These are phyloP conservation scores for Drosophila percnosoma DNA, from an alignment of 2,888 invertebrate genomes.

Conservation along the genomic window DNA sequence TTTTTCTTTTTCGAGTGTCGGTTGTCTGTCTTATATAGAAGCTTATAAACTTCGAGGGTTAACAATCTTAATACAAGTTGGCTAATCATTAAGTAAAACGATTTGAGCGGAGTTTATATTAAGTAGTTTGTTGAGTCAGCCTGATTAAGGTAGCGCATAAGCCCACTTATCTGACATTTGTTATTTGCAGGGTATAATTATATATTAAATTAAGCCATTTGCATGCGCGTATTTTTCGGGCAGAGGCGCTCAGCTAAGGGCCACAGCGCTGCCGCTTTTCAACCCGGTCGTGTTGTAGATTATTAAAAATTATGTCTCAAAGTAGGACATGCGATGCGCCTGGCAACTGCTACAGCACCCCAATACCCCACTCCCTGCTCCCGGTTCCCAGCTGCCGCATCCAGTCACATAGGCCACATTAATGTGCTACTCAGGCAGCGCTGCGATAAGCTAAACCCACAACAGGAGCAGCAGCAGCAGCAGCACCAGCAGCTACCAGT, in stretches of 20 bases:
- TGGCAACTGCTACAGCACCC: conserved; percentile 8
- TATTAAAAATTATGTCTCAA: conserved; percentile 77
- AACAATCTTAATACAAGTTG: no score
- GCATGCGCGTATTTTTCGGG: conserved; percentile 67
- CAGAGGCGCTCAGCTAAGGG: conserved; percentile 27
- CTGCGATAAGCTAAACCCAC: conserved; percentile 62
- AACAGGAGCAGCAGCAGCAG: conserved; percentile 31
- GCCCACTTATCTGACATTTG: not conserved
- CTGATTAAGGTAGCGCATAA: not conserved
- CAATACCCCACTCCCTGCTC: not conserved
- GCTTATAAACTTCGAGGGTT: no score
- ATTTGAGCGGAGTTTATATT: not conserved
- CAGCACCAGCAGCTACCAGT: conserved; percentile 49
- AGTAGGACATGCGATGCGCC: conserved; percentile 71
- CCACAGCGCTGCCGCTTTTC: conserved; percentile 40
- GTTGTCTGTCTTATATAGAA: not conserved
- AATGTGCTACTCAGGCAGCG: conserved; percentile 62
- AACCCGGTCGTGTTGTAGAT: conserved; percentile 72
- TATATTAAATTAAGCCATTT: conserved; percentile 78
- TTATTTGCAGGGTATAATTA: conserved; percentile 64
- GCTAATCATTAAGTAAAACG: no score
- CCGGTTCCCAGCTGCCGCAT: conserved; percentile 19
- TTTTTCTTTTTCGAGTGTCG: not conserved
- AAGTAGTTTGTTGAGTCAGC: not conserved
- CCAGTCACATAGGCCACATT: conserved; percentile 76